Evolutionary conservation across 2,113 vertebrate species (phyloP), one percentile per base, ranked within the genome.

Genomic region (Rhizomys pruinosus): DNA sequence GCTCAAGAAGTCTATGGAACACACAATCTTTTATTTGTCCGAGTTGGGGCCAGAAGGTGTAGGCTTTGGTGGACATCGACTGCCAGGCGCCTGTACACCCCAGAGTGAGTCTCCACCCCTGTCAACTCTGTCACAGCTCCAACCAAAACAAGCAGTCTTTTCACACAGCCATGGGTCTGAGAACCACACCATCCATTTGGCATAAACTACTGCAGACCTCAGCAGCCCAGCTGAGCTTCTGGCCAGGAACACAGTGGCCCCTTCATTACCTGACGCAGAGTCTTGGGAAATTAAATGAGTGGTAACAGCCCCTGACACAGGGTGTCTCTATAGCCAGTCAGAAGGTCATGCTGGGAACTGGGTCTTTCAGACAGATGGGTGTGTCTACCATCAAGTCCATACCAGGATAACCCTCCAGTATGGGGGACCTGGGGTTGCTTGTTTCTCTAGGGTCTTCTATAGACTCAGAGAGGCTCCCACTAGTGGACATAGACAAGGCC

Each of bases 211-310:
- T 59, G 61, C 79, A 22, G 22, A 68, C 84, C 15, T 74, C 72
- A 2, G 15, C 63, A 71, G 42, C 86, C 59, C 39, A 4, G 61
- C 88, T 32, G 93, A 93, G 78, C 82, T 13, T 12, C 86, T 59
- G 37, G 79, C 69, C 29, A 2, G 29, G 66, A n/a, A 39, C 79
- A 76, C 93, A 44, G 81, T 72, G 79, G 82, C 69, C 73, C 71
- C 89, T 94, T 94, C 92, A 79, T 91, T 77, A 84, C n/a, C 81
- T 52, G 81, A 73, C 17, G 16, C 61, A 84, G 71, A 79, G 44
- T 7, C 73, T 52, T 57, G 44, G 69, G 66, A 39, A 61, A 52
- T 74, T 73, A 79, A 82, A 47, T 82, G 84, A 78, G 55, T 64
- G 32, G 63, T 86, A 74, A 52, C 20, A 57, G 39, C 39, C 42